Evolutionary conservation across 1,140 invertebrate species (phyloP), one percentile per base, ranked within the genome.

Genomic region (Ceratitis capitata): DNA sequence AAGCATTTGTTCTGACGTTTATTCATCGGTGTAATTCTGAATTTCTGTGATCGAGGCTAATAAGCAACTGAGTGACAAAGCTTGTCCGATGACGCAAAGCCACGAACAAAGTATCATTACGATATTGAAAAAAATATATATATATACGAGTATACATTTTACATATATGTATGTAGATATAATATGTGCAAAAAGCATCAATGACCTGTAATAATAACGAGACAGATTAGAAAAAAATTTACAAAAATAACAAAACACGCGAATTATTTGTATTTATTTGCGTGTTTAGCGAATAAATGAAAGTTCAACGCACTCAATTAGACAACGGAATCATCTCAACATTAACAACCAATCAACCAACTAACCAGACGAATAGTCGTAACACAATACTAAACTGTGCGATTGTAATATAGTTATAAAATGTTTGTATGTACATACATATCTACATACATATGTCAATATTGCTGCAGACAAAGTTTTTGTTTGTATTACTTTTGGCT

Each of bases 221-320:
- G 32, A 7, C n/a, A n/a, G n/a, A n/a, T n/a, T n/a, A n/a, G n/a
- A n/a, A n/a, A n/a, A n/a, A n/a, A n/a, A n/a, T n/a, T n/a, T n/a
- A n/a, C n/a, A n/a, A n/a, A n/a, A n/a, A n/a, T n/a, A 69, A 69
- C 16, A 56, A 56, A 56, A 16, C 61, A 69, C 32, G 61, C 61
- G 61, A 69, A 69, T 69, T 39, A 35, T 35, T 69, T 69, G 35
- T 69, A 32, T 69, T 69, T 69, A 69, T 69, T 69, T 39, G 61
- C 61, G 61, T 69, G 61, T 69, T 69, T 69, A 69, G 16, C 35
- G n/a, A 39, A 39, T 39, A 35, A 39, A 39, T 39, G 16, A 5
- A 32, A 69, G 61, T 69, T 69, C 61, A 69, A 35, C 32, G 29
- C 61, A 69, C 61, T 29, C 61, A 69, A 35, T 35, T 69, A 69